Conservation (phyloP, 2,113 vertebrate genomes). For the Noturus placidus region DNA sequence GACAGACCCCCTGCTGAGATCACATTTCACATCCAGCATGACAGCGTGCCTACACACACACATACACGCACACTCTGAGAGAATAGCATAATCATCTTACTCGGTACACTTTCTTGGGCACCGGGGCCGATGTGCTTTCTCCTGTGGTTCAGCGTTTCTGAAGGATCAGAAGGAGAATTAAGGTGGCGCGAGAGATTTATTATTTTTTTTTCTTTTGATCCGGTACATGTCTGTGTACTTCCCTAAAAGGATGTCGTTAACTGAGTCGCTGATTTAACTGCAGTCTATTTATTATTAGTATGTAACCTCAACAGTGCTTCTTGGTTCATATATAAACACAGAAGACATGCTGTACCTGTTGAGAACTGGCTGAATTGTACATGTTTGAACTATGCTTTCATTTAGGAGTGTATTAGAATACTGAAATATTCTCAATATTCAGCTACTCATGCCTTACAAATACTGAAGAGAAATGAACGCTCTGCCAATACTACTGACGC, state of each 20-base stretch:
- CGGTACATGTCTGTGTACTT: neutral
- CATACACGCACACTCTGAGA: neutral
- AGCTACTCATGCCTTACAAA: no score
- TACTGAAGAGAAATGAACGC: neutral
- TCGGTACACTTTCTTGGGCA: constrained; percentile 24
- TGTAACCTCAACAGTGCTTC: neutral
- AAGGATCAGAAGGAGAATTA: neutral
- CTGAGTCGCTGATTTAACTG: neutral
- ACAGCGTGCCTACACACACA: constrained; percentile 32
- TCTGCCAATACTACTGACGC: neutral
- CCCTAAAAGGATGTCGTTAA: neutral
- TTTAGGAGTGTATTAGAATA: neutral
- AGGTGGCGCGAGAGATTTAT: neutral
- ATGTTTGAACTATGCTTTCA: neutral
- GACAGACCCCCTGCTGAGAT: constrained; percentile 44
- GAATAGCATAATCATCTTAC: constrained; percentile 41
- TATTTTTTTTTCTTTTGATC: constrained; percentile 14
- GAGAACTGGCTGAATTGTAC: neutral
- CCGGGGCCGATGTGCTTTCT: constrained; percentile 30
- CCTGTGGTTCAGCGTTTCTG: constrained; percentile 11
- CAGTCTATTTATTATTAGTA: neutral
- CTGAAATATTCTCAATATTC: neutral
- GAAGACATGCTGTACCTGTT: neutral
- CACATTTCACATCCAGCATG: constrained; percentile 47
- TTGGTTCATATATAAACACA: neutral